Evolutionary conservation across 2,113 vertebrate species (phyloP).

Genomic region (Agapornis roseicollis): DNA sequence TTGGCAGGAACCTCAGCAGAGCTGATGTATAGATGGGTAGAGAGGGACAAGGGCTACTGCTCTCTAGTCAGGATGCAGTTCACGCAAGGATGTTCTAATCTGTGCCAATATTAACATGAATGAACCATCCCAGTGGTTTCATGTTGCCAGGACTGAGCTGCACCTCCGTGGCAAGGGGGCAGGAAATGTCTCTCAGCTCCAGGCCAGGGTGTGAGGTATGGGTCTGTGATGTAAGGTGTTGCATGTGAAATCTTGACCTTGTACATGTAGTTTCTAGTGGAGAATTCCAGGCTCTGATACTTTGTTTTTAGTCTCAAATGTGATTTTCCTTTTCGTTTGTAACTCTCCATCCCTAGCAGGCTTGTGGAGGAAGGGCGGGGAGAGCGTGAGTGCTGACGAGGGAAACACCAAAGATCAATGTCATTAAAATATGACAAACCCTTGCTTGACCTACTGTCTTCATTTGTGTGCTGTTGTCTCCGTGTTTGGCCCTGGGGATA

Average conservation of each 20-base stretch:
- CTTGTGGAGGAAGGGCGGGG: slow-evolving; percentile 73
- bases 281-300: slow-evolving; percentile 79
- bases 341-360: slow-evolving; percentile 79
- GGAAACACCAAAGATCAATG: slow-evolving; percentile 83
- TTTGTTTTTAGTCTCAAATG: slow-evolving; percentile 81
- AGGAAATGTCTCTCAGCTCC: slow-evolving; percentile 59
- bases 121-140: slow-evolving; percentile 51
- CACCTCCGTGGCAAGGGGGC: slow-evolving; percentile 41
- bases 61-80: slow-evolving; percentile 22
- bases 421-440: slow-evolving; percentile 83
- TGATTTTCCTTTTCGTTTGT: slow-evolving; percentile 83
- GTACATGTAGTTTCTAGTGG: slow-evolving; percentile 82
- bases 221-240: slow-evolving; percentile 82
- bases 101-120: slow-evolving; percentile 67
- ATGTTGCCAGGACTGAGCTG: slow-evolving; percentile 57
- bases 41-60: slow-evolving; percentile 16
- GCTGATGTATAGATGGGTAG: neutral
- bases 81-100: neutral
- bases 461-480: neutral
- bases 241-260: slow-evolving; percentile 83
- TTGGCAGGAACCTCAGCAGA: neutral
- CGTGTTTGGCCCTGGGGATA: neutral
- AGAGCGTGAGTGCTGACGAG: slow-evolving; percentile 76
- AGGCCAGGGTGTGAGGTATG: slow-evolving; percentile 75
- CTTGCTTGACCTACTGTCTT: slow-evolving; percentile 65